A percentile compares a stretch with the other conserved stretches of the same genome.
These are phyloP conservation scores for Gasteruption jaculator DNA, from an alignment of 2,888 invertebrate genomes.

Conservation along the genomic window DNA sequence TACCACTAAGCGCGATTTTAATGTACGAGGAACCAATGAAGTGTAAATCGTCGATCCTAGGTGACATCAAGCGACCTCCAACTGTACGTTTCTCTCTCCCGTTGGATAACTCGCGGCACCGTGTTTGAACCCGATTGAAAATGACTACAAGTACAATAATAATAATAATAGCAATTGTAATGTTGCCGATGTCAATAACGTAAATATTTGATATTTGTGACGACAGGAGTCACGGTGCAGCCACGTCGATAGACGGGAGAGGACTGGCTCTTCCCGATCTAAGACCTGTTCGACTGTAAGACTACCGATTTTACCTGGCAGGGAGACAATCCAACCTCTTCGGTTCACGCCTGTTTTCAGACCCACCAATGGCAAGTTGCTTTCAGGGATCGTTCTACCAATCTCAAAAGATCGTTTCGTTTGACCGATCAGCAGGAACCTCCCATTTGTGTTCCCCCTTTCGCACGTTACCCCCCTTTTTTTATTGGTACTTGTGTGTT, in stretches of 20 bases:
- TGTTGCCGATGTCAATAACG: too few species aligned
- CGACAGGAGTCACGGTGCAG: conserved; percentile 45
- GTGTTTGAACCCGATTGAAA: too few species aligned
- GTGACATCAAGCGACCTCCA: too few species aligned
- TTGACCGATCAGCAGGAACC: conserved; percentile 11
- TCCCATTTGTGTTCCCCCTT: conserved; percentile 18
- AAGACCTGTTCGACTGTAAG: conserved; percentile 44
- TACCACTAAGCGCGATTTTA: too few species aligned
- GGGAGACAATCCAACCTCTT: conserved; percentile 25
- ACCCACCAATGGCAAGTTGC: conserved; percentile 24
- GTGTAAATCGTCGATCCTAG: too few species aligned
- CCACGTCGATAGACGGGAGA: conserved; percentile 50
- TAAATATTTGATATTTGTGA: too few species aligned
- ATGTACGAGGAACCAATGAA: too few species aligned
- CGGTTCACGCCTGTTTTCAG: conserved; percentile 24
- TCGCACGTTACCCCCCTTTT: conserved; percentile 18
- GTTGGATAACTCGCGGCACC: too few species aligned
- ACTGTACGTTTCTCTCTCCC: too few species aligned
- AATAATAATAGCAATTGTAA: too few species aligned
- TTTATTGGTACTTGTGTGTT: not conserved
- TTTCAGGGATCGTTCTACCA: conserved; percentile 25
- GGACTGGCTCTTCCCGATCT: conserved; percentile 46
- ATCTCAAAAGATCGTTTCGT: conserved; percentile 18
- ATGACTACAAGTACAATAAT: too few species aligned
- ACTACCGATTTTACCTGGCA: conserved; percentile 23